Evolutionary conservation across 2,797 vertebrate genomes (phyloP).

Genomic region (Rhinichthys osculus): DNA sequence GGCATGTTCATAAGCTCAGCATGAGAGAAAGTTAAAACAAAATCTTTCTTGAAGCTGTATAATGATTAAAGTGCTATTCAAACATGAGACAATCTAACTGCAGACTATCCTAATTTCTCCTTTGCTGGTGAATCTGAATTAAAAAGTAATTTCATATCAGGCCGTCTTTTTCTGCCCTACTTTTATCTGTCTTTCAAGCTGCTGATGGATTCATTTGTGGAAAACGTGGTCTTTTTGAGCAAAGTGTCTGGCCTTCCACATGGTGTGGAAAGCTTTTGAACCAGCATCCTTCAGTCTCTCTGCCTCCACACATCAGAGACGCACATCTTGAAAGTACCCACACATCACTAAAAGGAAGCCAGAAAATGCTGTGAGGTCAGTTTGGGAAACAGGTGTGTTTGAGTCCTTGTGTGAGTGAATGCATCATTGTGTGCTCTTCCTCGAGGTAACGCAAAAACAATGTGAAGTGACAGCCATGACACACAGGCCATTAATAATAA

Average conservation of each 20-base stretch:
- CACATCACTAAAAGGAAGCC: conserved; percentile 64
- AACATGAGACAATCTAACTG: conserved; percentile 61
- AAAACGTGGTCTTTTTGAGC: conserved; percentile 62
- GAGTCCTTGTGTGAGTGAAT: conserved; percentile 37
- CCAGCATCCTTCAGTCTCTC: conserved; percentile 48
- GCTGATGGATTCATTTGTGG: conserved; percentile 43
- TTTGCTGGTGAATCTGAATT: conserved; percentile 69
- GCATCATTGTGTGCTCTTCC: conserved; percentile 53
- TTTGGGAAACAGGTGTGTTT: conserved; percentile 58
- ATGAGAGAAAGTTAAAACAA: conserved; percentile 48
- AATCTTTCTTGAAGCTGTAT: conserved; percentile 54
- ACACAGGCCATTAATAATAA: conserved; percentile 73
- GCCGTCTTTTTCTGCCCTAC: conserved; percentile 58
- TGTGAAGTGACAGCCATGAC: conserved; percentile 68
- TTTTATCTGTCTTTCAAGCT: conserved; percentile 65
- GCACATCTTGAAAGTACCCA: conserved; percentile 66
- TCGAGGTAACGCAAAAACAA: conserved; percentile 69
- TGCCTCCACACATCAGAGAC: conserved; percentile 45
- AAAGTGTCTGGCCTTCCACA: conserved; percentile 59
- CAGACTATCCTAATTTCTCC: conserved; percentile 54
- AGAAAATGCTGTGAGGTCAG: conserved; percentile 66
- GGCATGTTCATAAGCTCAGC: conserved; percentile 33
- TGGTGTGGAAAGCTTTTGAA: conserved; percentile 68
- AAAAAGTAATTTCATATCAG: conserved; percentile 59
- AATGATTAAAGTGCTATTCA: conserved; percentile 69